phyloP scores from a whole-genome alignment of 2,888 invertebrate genomes.

The Parapristionchus giblindavisi region DNA sequence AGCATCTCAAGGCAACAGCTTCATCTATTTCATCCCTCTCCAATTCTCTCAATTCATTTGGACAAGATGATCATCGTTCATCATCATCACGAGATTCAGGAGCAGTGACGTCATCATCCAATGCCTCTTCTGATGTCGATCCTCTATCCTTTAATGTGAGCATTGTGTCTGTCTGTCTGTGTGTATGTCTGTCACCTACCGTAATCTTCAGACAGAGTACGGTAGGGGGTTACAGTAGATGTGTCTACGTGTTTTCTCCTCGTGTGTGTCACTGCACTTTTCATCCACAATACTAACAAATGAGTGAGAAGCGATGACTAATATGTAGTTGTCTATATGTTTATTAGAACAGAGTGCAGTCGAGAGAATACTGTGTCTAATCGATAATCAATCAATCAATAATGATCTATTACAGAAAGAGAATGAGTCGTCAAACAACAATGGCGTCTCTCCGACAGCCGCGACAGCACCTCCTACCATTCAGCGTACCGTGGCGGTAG shows the following conservation, averaged over 20 bases:
- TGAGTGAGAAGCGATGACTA: not conserved
- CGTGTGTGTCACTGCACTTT: too few relatives aligned
- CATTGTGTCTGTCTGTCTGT: too few relatives aligned
- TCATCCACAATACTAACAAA: slow-evolving; percentile 2
- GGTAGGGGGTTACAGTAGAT: too few relatives aligned
- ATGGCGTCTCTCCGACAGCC: not conserved
- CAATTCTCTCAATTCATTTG: slow-evolving; percentile 53
- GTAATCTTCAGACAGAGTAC: too few relatives aligned
- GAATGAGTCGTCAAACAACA: slow-evolving; percentile 37
- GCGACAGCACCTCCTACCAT: not conserved
- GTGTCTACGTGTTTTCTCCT: slow-evolving; percentile 8
- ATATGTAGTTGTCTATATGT: not conserved
- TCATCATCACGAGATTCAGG: slow-evolving; percentile 9
- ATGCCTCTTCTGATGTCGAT: slow-evolving; percentile 52
- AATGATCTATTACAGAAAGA: slow-evolving; percentile 31
- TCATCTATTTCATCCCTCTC: slow-evolving; percentile 41
- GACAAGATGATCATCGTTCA: slow-evolving; percentile 41
- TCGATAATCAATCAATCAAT: not conserved
- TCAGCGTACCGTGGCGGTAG: not conserved
- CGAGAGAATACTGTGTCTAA: not conserved
- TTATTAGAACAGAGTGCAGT: not conserved
- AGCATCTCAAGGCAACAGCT: slow-evolving; percentile 45
- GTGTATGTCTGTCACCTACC: too few relatives aligned
- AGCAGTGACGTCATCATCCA: slow-evolving; percentile 41
- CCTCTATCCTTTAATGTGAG: slow-evolving; percentile 18